Conservation (phyloP, 2,797 vertebrate genomes). For the Periophthalmus magnuspinnatus region DNA sequence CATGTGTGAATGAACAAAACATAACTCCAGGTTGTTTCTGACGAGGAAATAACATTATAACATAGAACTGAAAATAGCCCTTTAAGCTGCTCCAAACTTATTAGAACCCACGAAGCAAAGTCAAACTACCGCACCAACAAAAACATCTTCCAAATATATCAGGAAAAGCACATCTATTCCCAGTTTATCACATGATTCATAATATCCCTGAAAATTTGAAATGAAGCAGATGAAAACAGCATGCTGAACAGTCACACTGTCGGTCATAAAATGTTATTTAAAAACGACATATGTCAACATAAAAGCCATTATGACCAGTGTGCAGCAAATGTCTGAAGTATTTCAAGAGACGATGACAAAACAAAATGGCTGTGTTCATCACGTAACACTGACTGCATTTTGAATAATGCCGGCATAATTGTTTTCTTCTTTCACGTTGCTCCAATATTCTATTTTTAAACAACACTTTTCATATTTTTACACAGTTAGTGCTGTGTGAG, state of each 20-base stretch:
- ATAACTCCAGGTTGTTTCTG: no score
- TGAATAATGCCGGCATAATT: neutral
- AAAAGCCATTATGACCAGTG: neutral
- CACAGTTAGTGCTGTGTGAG: neutral
- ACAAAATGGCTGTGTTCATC: slow-evolving; percentile 10
- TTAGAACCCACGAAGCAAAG: no score
- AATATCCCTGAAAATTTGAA: neutral
- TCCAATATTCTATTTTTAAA: neutral
- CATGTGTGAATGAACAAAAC: no score
- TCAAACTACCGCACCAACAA: no score
- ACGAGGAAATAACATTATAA: no score
- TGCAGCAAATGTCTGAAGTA: slow-evolving; percentile 1
- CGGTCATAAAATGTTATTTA: no score
- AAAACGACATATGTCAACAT: no score
- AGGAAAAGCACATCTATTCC: neutral
- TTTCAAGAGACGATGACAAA: neutral
- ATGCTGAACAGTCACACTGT: no score
- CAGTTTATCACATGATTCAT: neutral
- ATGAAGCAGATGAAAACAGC: no score
- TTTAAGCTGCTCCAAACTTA: no score
- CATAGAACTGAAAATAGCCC: no score
- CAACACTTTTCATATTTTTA: neutral
- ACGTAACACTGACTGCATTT: neutral
- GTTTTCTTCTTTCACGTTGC: neutral
- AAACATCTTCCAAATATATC: neutral